Evolutionary conservation across 2,888 invertebrate species (phyloP).

Genomic region (Platycheirus albimanus): DNA sequence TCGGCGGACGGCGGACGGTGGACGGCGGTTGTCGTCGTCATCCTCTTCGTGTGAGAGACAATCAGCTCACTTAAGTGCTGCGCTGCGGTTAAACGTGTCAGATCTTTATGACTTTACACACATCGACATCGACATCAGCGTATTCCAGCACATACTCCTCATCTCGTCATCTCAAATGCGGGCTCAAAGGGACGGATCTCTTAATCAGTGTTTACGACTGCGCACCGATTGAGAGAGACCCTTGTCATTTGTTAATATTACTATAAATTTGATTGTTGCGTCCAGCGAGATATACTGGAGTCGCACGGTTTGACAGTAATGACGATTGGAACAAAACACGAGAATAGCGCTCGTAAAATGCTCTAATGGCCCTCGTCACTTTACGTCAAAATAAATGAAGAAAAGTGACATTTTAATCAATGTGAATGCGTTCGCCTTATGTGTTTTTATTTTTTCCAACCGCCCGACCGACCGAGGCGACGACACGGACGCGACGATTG

Average conservation of each 20-base stretch:
- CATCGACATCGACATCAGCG: too few relatives aligned
- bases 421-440: constrained; percentile 77
- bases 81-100: constrained; percentile 67
- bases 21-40: constrained; percentile 26
- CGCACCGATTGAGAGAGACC: constrained; percentile 65
- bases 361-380: constrained; percentile 80
- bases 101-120: constrained; percentile 69
- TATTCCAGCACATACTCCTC: constrained; percentile 5
- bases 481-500: too few relatives aligned
- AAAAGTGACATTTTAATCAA: constrained; percentile 82
- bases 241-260: constrained; percentile 72
- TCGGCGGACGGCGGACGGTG: too few relatives aligned
- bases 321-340: constrained; percentile 65
- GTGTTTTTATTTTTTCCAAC: neutral
- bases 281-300: constrained; percentile 71
- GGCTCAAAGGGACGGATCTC: constrained; percentile 71
- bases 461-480: too few relatives aligned
- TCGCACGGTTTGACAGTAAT: constrained; percentile 42
- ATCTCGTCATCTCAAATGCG: constrained; percentile 35
- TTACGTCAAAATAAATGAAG: constrained; percentile 82
- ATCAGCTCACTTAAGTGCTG: constrained; percentile 72
- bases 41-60: constrained; percentile 53
- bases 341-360: constrained; percentile 72
- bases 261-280: constrained; percentile 77
- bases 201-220: constrained; percentile 74